phyloP scores from a whole-genome alignment of 1,140 invertebrate species.

The Ceratina japonica region DNA sequence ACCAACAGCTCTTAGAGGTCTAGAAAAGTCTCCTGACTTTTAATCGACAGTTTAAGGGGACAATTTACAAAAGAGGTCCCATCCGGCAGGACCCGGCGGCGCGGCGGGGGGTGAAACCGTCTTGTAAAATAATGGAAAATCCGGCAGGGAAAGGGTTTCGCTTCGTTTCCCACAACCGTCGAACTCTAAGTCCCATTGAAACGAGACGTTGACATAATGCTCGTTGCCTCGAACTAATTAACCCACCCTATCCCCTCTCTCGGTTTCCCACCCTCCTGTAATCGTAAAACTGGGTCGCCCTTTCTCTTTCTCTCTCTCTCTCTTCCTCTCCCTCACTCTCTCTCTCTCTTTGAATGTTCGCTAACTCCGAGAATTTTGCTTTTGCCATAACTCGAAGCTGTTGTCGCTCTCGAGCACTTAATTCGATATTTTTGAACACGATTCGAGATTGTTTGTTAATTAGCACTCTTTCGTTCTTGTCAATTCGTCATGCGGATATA shows the following conservation, averaged over 20 bases:
- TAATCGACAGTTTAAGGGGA: no score
- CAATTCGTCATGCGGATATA: no score
- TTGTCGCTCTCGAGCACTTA: neutral
- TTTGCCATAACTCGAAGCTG: conserved; percentile 3
- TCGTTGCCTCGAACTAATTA: conserved; percentile 20
- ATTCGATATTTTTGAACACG: conserved; percentile 18
- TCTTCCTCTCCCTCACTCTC: no score
- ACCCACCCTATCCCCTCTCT: conserved; percentile 1
- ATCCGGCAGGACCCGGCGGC: neutral
- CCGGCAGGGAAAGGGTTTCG: conserved; percentile 15
- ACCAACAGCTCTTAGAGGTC: no score
- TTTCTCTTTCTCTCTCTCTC: neutral
- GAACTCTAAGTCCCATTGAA: conserved; percentile 19
- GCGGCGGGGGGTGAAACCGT: conserved; percentile 18
- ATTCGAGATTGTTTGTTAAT: neutral
- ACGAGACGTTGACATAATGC: conserved; percentile 26
- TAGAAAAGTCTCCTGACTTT: no score
- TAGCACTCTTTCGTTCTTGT: no score
- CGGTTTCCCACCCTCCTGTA: neutral
- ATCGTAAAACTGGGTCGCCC: conserved; percentile 17
- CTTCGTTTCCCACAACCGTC: conserved; percentile 29
- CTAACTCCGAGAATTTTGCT: neutral
- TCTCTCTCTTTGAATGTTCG: conserved; percentile 14
- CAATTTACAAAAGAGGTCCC: conserved; percentile 25
- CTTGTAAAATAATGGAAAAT: conserved; percentile 40